Conservation (phyloP, 2,797 vertebrate genomes). For the Chanos chanos region DNA sequence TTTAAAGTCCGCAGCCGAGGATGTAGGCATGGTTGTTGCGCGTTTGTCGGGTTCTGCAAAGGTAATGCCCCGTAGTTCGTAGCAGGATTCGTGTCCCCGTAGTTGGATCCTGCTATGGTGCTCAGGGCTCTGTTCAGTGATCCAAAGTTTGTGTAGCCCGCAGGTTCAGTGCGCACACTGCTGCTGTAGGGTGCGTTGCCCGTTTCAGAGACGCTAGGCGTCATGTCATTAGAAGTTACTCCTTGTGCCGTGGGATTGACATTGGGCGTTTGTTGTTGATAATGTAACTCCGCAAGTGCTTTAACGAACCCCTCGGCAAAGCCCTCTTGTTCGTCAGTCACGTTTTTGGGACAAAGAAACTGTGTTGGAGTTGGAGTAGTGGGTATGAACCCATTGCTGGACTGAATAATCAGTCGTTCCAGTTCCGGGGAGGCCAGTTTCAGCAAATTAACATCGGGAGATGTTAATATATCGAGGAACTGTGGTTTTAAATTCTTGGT, state of each 20-base stretch:
- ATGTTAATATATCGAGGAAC: constrained; percentile 86
- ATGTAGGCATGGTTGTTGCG: constrained; percentile 58
- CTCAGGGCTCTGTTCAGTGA: constrained; percentile 50
- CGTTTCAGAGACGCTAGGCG: constrained; percentile 42
- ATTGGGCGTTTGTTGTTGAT: constrained; percentile 79
- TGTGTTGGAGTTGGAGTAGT: constrained; percentile 91
- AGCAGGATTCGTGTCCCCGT: constrained; percentile 56
- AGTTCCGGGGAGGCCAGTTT: constrained; percentile 92
- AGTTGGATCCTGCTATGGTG: no score
- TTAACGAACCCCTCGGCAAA: constrained; percentile 91
- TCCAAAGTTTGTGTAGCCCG: constrained; percentile 85
- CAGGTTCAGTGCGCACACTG: constrained; percentile 76
- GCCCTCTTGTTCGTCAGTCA: constrained; percentile 91
- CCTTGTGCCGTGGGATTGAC: constrained; percentile 52
- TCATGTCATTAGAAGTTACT: constrained; percentile 48
- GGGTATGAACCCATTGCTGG: constrained; percentile 86
- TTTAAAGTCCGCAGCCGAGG: constrained; percentile 84
- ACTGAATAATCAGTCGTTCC: constrained; percentile 92
- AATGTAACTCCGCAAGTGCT: constrained; percentile 89
- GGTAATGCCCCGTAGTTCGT: constrained; percentile 39
- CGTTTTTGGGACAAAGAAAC: constrained; percentile 88
- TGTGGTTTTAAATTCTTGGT: constrained; percentile 85
- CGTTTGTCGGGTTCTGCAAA: not conserved
- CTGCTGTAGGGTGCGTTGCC: constrained; percentile 62
- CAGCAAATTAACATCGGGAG: constrained; percentile 88